phyloP scores from a whole-genome alignment of 2,113 vertebrate genomes.

The Heptranchias perlo region DNA sequence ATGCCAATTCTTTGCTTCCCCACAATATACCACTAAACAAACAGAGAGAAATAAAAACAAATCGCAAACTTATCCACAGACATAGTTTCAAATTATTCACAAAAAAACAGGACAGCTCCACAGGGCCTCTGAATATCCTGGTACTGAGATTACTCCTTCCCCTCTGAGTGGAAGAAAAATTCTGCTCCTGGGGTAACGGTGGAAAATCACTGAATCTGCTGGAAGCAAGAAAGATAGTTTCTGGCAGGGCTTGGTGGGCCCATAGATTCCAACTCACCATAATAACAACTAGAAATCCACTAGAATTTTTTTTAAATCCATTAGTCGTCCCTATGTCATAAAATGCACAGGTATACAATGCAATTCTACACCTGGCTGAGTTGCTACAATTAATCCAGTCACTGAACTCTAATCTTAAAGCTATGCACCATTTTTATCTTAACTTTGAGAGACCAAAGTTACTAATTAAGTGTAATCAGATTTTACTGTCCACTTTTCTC shows the following conservation, averaged over 20 bases:
- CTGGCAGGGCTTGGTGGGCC: neutral
- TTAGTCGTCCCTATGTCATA: neutral
- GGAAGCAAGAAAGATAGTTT: neutral
- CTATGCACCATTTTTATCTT: neutral
- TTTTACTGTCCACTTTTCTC: neutral
- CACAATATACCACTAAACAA: neutral
- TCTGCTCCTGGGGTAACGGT: neutral
- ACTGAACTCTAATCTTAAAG: neutral
- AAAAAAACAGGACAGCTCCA: neutral
- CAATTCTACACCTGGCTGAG: neutral
- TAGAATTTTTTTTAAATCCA: neutral
- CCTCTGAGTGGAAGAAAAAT: neutral
- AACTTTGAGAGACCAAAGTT: neutral
- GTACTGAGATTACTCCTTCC: neutral
- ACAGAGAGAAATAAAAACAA: neutral
- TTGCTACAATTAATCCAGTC: neutral
- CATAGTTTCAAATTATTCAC: neutral
- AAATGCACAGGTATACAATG: neutral
- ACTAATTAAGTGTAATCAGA: neutral
- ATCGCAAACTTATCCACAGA: too few species aligned
- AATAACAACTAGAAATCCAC: neutral
- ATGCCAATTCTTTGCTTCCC: neutral
- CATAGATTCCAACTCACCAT: neutral
- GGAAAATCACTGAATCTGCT: neutral
- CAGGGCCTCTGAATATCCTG: neutral